Conservation (phyloP, 2,797 vertebrate genomes). For the Gadopsis bispinosus region DNA sequence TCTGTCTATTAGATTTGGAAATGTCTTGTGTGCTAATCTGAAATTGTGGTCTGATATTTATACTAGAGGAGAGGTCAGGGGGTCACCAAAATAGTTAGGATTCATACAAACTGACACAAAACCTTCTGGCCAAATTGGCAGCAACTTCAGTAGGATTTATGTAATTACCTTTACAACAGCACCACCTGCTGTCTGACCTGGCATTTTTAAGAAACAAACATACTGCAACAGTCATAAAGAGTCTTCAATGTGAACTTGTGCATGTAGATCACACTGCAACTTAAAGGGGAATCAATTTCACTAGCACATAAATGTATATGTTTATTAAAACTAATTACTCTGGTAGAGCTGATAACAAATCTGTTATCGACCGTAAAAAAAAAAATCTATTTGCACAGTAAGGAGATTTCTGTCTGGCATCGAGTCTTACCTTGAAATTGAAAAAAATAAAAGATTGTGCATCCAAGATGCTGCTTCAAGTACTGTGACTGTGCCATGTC, state of each 20-base stretch:
- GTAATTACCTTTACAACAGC: constrained; percentile 29
- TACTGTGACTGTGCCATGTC: background rate
- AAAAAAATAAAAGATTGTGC: background rate
- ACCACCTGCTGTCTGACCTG: constrained; percentile 24
- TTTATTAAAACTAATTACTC: background rate
- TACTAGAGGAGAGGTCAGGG: background rate
- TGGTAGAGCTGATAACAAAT: background rate
- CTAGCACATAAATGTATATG: background rate
- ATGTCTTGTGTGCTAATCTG: background rate
- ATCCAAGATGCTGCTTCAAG: background rate
- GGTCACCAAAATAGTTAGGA: background rate
- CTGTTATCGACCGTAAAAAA: background rate
- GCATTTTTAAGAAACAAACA: background rate
- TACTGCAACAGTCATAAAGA: background rate
- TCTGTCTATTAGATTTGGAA: background rate
- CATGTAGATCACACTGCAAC: background rate
- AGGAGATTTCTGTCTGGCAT: background rate
- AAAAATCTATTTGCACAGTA: background rate
- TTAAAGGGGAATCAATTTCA: background rate
- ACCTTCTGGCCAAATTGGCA: background rate
- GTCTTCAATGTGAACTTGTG: background rate
- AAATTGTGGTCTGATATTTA: background rate
- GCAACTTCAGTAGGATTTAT: background rate
- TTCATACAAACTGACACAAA: background rate
- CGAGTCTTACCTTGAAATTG: background rate